These are phyloP conservation scores for Nasua narica DNA, from an alignment of 2,797 vertebrate genomes.

Conservation along the genomic window DNA sequence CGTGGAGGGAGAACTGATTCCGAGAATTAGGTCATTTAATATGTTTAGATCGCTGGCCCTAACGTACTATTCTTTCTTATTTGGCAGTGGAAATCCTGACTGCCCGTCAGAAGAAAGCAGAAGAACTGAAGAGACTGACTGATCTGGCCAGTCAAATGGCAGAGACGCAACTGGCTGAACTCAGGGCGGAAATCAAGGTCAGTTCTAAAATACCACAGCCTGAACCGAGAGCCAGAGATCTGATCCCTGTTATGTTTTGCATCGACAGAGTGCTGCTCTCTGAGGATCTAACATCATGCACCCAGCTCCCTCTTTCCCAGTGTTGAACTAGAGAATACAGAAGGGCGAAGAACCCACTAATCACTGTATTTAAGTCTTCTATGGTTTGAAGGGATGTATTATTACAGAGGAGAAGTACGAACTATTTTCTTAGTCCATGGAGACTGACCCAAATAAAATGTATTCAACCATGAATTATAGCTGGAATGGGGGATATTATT, in stretches of 20 bases:
- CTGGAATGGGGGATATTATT: not conserved
- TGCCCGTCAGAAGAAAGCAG: conserved; percentile 86
- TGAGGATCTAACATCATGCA: not conserved
- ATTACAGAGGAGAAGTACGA: not conserved
- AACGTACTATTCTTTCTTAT: conserved; percentile 57
- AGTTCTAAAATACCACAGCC: conserved; percentile 49
- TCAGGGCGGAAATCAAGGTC: conserved; percentile 89
- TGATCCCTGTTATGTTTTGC: not conserved
- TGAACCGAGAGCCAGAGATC: not conserved
- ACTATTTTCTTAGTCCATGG: conserved; percentile 1
- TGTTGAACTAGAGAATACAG: not conserved
- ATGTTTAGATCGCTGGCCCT: conserved; percentile 49
- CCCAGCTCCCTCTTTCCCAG: not conserved
- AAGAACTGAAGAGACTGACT: conserved; percentile 86
- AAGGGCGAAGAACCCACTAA: not conserved
- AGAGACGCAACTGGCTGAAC: conserved; percentile 85
- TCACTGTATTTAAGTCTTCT: not conserved
- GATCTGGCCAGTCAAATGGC: conserved; percentile 87
- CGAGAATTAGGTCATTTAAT: not conserved
- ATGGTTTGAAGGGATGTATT: not conserved
- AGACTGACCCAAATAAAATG: conserved; percentile 5
- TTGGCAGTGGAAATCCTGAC: conserved; percentile 87
- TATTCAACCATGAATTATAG: not conserved
- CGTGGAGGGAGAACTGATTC: not conserved
- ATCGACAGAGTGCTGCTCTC: not conserved